Evolutionary conservation across 92 coral and sea anemone genomes (phyloP).

Genomic region (Phymanthus crucifer): DNA sequence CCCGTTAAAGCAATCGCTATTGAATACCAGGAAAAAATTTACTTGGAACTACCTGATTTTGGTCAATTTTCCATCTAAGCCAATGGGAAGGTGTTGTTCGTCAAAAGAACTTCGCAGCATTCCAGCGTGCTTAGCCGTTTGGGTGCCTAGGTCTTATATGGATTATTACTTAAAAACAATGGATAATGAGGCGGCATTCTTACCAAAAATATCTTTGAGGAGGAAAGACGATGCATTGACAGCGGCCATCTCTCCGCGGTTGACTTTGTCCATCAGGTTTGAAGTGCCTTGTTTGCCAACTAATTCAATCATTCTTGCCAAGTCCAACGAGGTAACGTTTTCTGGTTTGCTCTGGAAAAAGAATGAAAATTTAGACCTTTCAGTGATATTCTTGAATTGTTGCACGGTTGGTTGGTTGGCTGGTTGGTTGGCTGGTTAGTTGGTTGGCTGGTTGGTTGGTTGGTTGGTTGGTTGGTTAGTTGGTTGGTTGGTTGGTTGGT

Average conservation of each 20-base stretch:
- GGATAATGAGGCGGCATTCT: background rate
- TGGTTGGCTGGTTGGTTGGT: background rate
- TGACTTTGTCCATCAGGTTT: slow-evolving; percentile 9
- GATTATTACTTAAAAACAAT: background rate
- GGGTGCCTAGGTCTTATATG: background rate
- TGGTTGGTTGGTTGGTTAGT: no score
- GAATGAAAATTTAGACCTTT: background rate
- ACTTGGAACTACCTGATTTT: no score
- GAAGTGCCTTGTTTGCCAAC: slow-evolving; percentile 6
- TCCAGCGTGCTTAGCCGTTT: no score
- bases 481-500: no score
- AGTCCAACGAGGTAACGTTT: slow-evolving; percentile 21
- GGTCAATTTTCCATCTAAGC: no score
- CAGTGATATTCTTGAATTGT: no score
- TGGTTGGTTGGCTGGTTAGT: background rate
- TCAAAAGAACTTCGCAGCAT: no score
- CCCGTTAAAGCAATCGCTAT: no score
- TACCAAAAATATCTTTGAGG: slow-evolving; percentile 16
- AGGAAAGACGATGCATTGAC: slow-evolving; percentile 2
- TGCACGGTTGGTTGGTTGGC: no score
- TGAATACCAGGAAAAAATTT: no score
- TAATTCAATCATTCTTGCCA: slow-evolving; percentile 4
- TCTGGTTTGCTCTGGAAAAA: slow-evolving; percentile 28
- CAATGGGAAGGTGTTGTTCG: no score
- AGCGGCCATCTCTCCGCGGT: background rate